phyloP scores from a whole-genome alignment of 2,888 invertebrate genomes.

The Tetanocera ferruginea region DNA sequence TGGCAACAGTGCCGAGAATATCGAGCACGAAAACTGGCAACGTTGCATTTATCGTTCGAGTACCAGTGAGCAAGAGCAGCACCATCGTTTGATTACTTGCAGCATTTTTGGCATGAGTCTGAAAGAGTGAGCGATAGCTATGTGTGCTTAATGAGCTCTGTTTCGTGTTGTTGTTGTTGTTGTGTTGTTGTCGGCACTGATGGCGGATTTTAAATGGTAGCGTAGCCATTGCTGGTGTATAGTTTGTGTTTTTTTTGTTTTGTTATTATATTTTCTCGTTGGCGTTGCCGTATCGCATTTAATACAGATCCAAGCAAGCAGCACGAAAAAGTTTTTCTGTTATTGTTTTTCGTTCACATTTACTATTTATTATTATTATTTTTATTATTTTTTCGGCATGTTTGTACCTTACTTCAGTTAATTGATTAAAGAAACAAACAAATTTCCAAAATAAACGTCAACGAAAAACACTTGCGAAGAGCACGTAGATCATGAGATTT shows the following conservation, averaged over 20 bases:
- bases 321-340: background rate
- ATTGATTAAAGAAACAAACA: background rate
- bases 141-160: background rate
- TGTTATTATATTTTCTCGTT: background rate
- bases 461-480: no score
- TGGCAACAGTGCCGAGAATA: constrained; percentile 18
- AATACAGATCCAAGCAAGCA: background rate
- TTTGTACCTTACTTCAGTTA: background rate
- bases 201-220: constrained; percentile 25
- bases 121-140: background rate
- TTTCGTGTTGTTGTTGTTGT: background rate
- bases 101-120: background rate
- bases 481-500: no score
- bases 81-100: background rate
- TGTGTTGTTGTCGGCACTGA: background rate
- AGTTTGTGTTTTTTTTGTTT: background rate
- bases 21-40: constrained; percentile 25
- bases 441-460: background rate
- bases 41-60: background rate
- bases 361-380: background rate
- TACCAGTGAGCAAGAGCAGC: background rate
- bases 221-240: background rate
- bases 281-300: background rate
- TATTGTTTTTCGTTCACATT: background rate
- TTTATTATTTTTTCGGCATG: no score